Base-by-base conservation (phyloP, 92 coral and sea anemone species). In the Paragorgia papillata region DNA sequence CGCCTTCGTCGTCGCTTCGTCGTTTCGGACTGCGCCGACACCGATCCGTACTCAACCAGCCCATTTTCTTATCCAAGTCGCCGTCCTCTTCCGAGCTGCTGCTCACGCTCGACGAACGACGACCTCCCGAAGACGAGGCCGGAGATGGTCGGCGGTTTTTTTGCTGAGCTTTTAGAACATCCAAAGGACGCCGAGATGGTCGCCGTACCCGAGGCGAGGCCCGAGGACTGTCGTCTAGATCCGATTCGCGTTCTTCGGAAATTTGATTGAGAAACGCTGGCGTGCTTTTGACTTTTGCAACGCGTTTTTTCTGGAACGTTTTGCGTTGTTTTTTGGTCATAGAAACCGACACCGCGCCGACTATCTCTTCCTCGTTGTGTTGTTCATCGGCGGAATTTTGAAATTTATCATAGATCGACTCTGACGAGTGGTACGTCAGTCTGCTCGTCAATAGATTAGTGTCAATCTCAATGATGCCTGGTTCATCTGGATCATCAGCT, bases 241-340 rank as follows among this genome's bases (percentile, higher is more conserved):
- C 98, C 26, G 98, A 94, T 41, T 94, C 98, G 7, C 98, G 90
- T 65, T 94, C 98, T 69, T 94, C 98, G 79, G 85, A 81, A 25
- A 94, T 94, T 63, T 94, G 94, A 81, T 92, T 92, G 82, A 94
- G 68, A 48, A 88, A 70, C 66, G 89, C 53, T 0, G 98, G 97
- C 3, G 95, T 87, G 62, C 98, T 91, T 51, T 87, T 92, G 1
- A 96, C 92, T 73, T 89, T 91, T 32, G 92, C 79, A 28, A 94
- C 51, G 32, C 85, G 89, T 34, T 69, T 70, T 28, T 91, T 96
- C 28, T 81, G 74, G 27, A 81, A 76, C 44, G 66, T 53, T 43
- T 70, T 82, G 32, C 82, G 66, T 51, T 87, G 91, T 21, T 83
- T 84, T 13, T 61, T 71, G 0, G 78, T 53, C 63, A 71, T 33